These are phyloP conservation scores for Blennius ocellaris DNA, from an alignment of 2,113 vertebrate species.

Conservation along the genomic window DNA sequence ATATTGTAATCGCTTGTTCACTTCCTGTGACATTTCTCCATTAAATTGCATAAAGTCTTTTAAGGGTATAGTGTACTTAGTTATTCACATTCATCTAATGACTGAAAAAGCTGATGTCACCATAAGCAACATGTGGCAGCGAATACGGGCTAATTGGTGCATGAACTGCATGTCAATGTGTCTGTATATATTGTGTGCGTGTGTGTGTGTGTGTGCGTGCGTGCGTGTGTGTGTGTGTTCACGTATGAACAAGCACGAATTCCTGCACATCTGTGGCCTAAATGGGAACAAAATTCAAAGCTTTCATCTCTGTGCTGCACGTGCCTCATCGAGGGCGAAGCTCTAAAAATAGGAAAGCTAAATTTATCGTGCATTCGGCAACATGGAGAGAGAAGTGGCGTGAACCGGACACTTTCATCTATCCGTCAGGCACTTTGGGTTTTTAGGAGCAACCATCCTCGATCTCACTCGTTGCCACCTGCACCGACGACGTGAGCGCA, in stretches of 20 bases:
- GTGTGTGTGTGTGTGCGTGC: neutral
- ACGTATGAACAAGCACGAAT: neutral
- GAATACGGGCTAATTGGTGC: constrained; percentile 12
- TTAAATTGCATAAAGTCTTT: too few species aligned
- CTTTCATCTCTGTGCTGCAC: constrained; percentile 9
- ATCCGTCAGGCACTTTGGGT: neutral
- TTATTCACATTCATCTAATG: neutral
- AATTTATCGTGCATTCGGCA: constrained; percentile 47
- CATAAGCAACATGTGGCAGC: constrained; percentile 24
- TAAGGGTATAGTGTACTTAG: neutral
- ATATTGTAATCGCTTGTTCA: too few species aligned
- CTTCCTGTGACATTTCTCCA: too few species aligned
- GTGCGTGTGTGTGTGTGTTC: neutral
- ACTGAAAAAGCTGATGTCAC: neutral
- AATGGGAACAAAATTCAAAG: constrained; percentile 36
- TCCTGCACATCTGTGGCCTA: constrained; percentile 1
- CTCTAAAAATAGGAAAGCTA: constrained; percentile 57
- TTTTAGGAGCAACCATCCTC: neutral
- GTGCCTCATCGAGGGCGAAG: constrained; percentile 36
- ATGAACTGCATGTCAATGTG: neutral
- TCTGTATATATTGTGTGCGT: too few species aligned
- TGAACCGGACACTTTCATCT: constrained; percentile 6
- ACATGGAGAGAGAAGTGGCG: neutral
- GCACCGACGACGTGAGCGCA: too few species aligned
- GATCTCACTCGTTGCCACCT: neutral